Conservation (phyloP, 1,140 invertebrate species). For the Nebria ingens region DNA sequence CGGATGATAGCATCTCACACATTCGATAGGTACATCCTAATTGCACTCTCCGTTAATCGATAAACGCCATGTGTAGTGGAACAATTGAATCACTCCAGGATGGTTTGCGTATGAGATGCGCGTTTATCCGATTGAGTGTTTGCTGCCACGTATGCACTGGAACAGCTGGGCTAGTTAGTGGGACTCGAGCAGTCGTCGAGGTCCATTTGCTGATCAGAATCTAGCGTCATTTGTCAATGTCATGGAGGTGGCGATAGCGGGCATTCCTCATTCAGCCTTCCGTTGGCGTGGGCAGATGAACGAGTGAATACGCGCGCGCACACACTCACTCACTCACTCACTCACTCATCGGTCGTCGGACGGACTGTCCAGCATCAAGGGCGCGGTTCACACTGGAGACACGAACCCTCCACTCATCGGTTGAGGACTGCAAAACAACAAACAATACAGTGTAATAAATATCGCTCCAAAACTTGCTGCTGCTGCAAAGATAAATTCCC, state of each 20-base stretch:
- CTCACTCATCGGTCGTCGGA: slow-evolving; percentile 12
- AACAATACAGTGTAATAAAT: slow-evolving; percentile 16
- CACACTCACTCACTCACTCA: background rate
- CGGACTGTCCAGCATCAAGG: slow-evolving; percentile 22
- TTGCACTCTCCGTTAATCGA: background rate
- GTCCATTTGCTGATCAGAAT: slow-evolving; percentile 50
- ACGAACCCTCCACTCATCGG: slow-evolving; percentile 49
- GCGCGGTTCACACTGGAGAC: slow-evolving; percentile 44
- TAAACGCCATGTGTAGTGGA: slow-evolving; percentile 23
- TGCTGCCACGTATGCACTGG: slow-evolving; percentile 11
- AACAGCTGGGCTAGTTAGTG: slow-evolving; percentile 4
- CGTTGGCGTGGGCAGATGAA: slow-evolving; percentile 20
- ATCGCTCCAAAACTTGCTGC: slow-evolving; percentile 11
- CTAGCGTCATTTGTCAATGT: slow-evolving; percentile 52
- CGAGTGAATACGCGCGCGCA: slow-evolving; percentile 17
- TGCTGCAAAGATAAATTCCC: background rate
- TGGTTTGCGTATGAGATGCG: slow-evolving; percentile 22
- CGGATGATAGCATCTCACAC: background rate
- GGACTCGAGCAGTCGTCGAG: slow-evolving; percentile 25
- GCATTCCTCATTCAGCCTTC: slow-evolving; percentile 31
- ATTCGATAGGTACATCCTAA: background rate
- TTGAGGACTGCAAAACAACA: slow-evolving; percentile 42
- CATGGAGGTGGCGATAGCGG: slow-evolving; percentile 45
- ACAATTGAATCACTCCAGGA: slow-evolving; percentile 24
- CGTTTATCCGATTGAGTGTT: background rate